phyloP scores from a whole-genome alignment of 1,140 invertebrate species.

The Acromyrmex heyeri region DNA sequence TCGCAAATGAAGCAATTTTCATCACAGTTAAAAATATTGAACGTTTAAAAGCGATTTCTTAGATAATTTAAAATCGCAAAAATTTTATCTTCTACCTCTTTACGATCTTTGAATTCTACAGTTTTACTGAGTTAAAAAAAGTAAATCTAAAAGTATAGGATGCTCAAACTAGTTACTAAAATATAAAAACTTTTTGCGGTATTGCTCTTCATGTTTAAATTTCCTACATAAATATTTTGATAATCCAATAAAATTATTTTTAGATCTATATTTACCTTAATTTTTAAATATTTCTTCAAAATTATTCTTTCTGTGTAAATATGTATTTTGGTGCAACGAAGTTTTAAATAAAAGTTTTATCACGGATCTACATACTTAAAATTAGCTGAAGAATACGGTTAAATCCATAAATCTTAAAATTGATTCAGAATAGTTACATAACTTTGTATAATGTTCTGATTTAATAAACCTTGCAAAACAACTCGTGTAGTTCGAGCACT shows the following conservation, averaged over 20 bases:
- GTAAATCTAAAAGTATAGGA: too few relatives aligned
- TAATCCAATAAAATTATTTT: too few relatives aligned
- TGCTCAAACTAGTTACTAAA: too few relatives aligned
- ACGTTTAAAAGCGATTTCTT: not conserved
- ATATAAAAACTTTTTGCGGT: too few relatives aligned
- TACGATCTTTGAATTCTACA: not conserved
- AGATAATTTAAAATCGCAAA: not conserved
- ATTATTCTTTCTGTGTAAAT: too few relatives aligned
- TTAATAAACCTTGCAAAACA: conserved; percentile 7
- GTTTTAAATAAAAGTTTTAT: not conserved
- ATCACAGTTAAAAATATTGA: not conserved
- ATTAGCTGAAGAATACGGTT: not conserved
- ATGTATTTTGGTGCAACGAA: not conserved
- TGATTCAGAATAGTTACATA: not conserved
- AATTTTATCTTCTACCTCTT: not conserved
- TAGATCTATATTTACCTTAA: too few relatives aligned
- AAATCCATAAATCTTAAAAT: conserved; percentile 6
- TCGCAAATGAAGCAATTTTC: not conserved
- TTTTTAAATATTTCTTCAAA: too few relatives aligned
- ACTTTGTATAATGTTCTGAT: not conserved
- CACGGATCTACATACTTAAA: not conserved
- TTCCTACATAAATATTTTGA: too few relatives aligned
- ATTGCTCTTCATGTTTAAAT: too few relatives aligned
- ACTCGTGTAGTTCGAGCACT: not conserved
- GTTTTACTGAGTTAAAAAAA: too few relatives aligned